These are phyloP conservation scores for Lasioglossum villosulum DNA, from an alignment of 2,888 invertebrate genomes.

Conservation along the genomic window DNA sequence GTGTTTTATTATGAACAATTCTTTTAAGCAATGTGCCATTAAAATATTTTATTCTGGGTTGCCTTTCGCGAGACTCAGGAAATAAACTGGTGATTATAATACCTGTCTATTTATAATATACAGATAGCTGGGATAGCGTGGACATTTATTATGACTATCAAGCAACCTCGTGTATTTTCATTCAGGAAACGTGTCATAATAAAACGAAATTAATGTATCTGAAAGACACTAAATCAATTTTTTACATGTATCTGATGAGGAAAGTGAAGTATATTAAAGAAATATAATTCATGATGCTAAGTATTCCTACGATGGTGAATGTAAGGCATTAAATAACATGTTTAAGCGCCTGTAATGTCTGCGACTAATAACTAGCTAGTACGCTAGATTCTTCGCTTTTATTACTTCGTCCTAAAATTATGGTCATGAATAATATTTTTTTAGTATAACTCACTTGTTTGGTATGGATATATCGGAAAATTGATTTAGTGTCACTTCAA, in stretches of 20 bases:
- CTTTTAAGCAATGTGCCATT: not conserved
- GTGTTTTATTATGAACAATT: not conserved
- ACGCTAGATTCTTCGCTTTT: not conserved
- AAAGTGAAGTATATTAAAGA: not conserved
- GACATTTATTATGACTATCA: conserved; percentile 1
- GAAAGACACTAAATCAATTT: not conserved
- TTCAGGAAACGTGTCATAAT: not conserved
- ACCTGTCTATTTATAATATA: conserved; percentile 3
- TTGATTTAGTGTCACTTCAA: not conserved
- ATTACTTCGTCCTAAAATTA: not conserved
- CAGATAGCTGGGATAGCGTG: not conserved
- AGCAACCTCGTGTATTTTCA: not conserved
- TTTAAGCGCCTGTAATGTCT: not conserved
- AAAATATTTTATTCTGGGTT: not conserved
- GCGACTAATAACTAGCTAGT: not conserved
- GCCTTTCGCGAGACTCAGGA: not conserved
- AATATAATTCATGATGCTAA: not conserved
- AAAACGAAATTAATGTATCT: conserved; percentile 2
- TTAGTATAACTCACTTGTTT: not conserved
- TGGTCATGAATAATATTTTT: not conserved
- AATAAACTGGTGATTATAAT: not conserved
- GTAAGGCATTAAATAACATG: not conserved
- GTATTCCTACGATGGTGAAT: not conserved
- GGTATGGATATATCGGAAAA: not conserved
- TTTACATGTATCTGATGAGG: not conserved